Conservation (phyloP, 2,797 vertebrate species). For the Sebastes reedi region DNA sequence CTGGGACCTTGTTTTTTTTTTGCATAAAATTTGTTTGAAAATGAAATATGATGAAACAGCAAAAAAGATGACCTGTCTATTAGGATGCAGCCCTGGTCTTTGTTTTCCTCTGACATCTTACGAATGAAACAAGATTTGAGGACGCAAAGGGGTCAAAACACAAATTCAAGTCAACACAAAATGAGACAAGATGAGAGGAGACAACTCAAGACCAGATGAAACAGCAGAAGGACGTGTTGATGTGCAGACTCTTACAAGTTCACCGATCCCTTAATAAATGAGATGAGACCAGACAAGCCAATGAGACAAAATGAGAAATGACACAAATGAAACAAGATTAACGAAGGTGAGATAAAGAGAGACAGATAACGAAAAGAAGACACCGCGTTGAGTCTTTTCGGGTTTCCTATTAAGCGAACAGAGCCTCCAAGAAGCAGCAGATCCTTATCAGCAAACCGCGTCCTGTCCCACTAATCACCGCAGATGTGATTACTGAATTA, state of each 20-base stretch:
- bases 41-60: neutral
- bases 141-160: neutral
- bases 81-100: neutral
- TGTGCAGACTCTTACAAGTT: neutral
- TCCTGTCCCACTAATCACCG: conserved; percentile 75
- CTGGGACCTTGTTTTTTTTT: neutral
- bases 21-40: neutral
- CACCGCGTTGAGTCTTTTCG: conserved; percentile 15
- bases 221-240: neutral
- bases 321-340: conserved; percentile 14
- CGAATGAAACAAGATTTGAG: neutral
- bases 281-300: conserved; percentile 1
- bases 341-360: conserved; percentile 28
- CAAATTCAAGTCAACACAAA: neutral
- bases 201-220: conserved; percentile 1
- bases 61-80: neutral
- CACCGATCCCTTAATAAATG: neutral
- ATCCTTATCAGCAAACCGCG: conserved; percentile 71
- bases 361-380: conserved; percentile 18
- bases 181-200: neutral
- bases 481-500: conserved; percentile 83
- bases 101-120: neutral
- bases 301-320: neutral
- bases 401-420: conserved; percentile 49
- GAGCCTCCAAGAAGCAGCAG: conserved; percentile 60